Evolutionary conservation across 2,113 vertebrate genomes (phyloP).

Genomic region (Hystrix brachyura): DNA sequence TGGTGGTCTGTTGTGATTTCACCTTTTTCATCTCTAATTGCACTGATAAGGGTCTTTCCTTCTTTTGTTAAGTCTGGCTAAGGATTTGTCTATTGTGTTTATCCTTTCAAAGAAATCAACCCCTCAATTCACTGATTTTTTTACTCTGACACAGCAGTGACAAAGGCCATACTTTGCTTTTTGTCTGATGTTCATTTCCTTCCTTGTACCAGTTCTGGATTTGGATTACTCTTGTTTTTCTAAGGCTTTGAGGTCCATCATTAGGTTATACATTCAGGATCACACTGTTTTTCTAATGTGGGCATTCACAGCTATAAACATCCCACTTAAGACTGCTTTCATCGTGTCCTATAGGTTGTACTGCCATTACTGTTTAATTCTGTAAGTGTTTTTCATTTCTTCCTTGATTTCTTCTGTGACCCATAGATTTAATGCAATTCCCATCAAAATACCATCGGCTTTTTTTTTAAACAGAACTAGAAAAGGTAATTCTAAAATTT

Average conservation of each 20-base stretch:
- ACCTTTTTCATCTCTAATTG: not conserved
- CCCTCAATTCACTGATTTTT: not conserved
- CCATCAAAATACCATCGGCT: not conserved
- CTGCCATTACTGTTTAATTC: not conserved
- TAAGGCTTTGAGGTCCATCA: not conserved
- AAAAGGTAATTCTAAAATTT: not conserved
- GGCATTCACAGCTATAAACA: not conserved
- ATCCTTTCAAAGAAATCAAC: not conserved
- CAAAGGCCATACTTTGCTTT: too few species aligned
- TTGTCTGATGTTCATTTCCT: not conserved
- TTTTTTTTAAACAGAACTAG: not conserved
- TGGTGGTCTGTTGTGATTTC: not conserved
- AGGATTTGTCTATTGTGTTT: not conserved
- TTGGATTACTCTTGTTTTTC: not conserved
- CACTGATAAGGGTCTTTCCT: not conserved
- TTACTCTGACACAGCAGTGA: too few species aligned
- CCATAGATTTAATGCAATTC: not conserved
- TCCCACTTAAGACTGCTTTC: not conserved
- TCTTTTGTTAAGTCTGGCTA: not conserved
- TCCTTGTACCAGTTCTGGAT: not conserved
- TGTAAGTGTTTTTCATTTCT: not conserved
- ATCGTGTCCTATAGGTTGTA: not conserved
- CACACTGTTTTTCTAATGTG: not conserved
- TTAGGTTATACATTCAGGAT: not conserved
- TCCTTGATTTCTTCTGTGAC: not conserved